phyloP scores from a whole-genome alignment of 2,113 vertebrate genomes.

The Pseudopodoces humilis region DNA sequence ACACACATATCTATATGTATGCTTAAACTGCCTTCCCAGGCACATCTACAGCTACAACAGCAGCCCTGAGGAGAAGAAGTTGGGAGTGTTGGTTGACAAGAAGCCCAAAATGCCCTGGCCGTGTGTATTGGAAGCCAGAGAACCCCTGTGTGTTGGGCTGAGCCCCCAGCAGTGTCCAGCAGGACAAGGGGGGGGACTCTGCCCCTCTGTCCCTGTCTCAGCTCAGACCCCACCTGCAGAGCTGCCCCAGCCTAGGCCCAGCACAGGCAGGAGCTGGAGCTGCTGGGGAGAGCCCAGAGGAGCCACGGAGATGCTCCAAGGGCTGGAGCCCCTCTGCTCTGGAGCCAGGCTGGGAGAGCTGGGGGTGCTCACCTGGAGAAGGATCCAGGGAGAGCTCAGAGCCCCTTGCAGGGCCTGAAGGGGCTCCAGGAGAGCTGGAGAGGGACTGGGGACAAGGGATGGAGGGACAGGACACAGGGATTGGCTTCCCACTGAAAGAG shows the following conservation, averaged over 20 bases:
- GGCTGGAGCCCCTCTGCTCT: neutral
- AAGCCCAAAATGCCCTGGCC: neutral
- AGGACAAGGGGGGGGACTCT: neutral
- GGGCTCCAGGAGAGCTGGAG: neutral
- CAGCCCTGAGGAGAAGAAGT: neutral
- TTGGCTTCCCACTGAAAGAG: neutral
- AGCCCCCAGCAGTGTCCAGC: neutral
- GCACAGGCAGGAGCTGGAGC: neutral
- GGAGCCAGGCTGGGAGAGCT: neutral
- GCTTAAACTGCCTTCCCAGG: neutral
- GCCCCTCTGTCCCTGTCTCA: neutral
- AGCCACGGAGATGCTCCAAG: neutral
- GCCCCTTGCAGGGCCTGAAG: neutral
- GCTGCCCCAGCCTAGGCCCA: neutral
- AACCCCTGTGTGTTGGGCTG: neutral
- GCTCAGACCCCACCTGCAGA: neutral
- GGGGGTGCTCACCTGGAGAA: neutral
- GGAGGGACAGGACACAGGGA: neutral
- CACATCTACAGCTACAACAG: neutral
- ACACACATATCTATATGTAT: neutral
- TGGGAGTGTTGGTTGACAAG: neutral
- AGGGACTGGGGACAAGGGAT: neutral
- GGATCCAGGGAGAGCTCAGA: neutral
- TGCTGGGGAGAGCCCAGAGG: neutral
- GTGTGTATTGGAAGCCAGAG: neutral